phyloP scores from a whole-genome alignment of 30 jellyfish, hydroid and myxozoan species.

The Rhopilema esculentum region DNA sequence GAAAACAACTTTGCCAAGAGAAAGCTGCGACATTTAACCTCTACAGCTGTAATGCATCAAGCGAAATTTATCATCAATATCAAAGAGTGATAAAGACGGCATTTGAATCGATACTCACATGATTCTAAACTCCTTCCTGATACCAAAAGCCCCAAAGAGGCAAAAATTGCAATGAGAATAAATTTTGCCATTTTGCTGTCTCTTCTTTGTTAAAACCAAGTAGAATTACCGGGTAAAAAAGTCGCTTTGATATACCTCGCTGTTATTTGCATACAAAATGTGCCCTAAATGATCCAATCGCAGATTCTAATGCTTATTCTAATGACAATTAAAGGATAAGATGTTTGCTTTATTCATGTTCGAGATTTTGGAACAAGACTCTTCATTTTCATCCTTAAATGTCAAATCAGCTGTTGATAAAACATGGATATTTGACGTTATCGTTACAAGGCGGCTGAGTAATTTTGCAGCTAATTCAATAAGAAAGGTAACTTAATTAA shows the following conservation, averaged over 20 bases:
- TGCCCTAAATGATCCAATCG: slow-evolving; percentile 19
- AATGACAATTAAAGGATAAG: background rate
- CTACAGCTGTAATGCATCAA: too few relatives aligned
- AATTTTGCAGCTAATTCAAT: background rate
- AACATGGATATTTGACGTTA: background rate
- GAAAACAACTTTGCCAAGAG: too few relatives aligned
- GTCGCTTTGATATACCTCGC: background rate
- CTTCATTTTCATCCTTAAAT: background rate
- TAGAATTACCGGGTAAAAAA: background rate
- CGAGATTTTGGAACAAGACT: background rate
- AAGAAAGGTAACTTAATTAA: background rate
- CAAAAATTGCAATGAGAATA: slow-evolving; percentile 16
- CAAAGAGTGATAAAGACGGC: too few relatives aligned
- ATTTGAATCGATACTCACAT: slow-evolving; percentile 7
- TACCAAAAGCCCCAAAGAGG: slow-evolving; percentile 43
- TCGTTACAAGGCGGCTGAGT: background rate
- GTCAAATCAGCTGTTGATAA: background rate
- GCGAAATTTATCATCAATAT: too few relatives aligned
- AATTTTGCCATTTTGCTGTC: slow-evolving; percentile 14
- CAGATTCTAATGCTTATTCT: background rate
- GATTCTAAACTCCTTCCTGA: slow-evolving; percentile 28
- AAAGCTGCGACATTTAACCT: too few relatives aligned
- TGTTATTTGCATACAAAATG: slow-evolving; percentile 14
- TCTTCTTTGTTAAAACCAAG: background rate
- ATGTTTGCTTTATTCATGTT: background rate